Evolutionary conservation across 2,797 vertebrate genomes (phyloP), one percentile per base, ranked within the genome.

Genomic region (Hylomyscus alleni): DNA sequence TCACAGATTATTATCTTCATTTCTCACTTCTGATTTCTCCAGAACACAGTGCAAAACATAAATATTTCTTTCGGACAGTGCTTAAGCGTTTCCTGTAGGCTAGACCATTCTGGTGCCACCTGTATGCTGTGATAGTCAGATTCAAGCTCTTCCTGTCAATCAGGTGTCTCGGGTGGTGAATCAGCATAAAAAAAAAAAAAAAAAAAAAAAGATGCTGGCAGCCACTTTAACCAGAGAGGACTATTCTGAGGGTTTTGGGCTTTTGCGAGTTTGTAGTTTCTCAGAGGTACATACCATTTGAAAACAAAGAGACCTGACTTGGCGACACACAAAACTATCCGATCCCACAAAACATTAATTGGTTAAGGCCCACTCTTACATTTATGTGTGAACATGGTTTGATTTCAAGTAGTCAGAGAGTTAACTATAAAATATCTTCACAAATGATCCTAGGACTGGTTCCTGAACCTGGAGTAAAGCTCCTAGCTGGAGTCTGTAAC

Each of bases 1-100:
- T 82, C 94, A 65, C 69, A 56, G 77, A 96, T 93, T 56, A 54
- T 86, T 96, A 62, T 96, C 96, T 97, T 91, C 84, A 76, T 93
- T 90, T 96, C 97, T 92, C 69, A 24, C 62, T 72, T 93, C 73
- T 47, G 2, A 93, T 96, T 91, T 96, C 47, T 31, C 2, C 65
- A 37, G 83, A 62, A 72, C 10, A 15, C 4, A 26, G 81, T 20
- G 20, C 80, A 77, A 77, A 91, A 89, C 93, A 76, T 37, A 85
- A 90, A 78, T 87, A 60, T 88, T 78, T 34, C 11, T 90, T 88
- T 85, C 12, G 31, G 37, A 56, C 84, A 40, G 80, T 78, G 62
- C 47, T 52, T 76, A 37, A 77, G 78, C 29, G 44, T 82, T 90
- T 90, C 17, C 52, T 60, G 24, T 69, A 37, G 89, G 50, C 54